Evolutionary conservation across 2,113 vertebrate species (phyloP).

Genomic region (Plotosus lineatus): DNA sequence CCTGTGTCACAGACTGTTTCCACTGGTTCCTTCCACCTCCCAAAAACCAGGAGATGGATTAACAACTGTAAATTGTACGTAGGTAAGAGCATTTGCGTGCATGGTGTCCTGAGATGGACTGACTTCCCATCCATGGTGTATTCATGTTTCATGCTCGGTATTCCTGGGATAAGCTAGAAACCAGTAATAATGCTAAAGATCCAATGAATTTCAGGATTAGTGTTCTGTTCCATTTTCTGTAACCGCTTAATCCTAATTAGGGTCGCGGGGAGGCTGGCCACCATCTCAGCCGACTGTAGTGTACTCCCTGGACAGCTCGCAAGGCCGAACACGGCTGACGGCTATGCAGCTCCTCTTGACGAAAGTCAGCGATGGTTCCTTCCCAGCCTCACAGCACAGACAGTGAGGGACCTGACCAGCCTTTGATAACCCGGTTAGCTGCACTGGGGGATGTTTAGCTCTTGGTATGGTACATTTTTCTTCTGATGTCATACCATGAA

Average conservation of each 20-base stretch:
- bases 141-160: background rate
- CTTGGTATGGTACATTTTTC: background rate
- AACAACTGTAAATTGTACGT: background rate
- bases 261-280: too few relatives aligned
- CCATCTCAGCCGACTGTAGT: too few relatives aligned
- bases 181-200: background rate
- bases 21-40: background rate
- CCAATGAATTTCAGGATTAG: background rate
- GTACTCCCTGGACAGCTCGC: too few relatives aligned
- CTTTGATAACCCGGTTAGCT: too few relatives aligned
- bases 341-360: too few relatives aligned
- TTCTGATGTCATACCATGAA: slow-evolving; percentile 1
- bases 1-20: background rate
- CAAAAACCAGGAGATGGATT: background rate
- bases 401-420: too few relatives aligned
- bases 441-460: background rate
- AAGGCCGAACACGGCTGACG: too few relatives aligned
- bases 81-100: background rate
- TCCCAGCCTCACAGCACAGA: too few relatives aligned
- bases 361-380: too few relatives aligned
- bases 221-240: background rate
- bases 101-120: background rate
- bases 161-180: background rate
- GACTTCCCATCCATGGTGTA: background rate
- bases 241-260: too few relatives aligned